Evolutionary conservation across 2,888 invertebrate species (phyloP), one percentile per base, ranked within the genome.

Genomic region (Eupithecia abbreviata): DNA sequence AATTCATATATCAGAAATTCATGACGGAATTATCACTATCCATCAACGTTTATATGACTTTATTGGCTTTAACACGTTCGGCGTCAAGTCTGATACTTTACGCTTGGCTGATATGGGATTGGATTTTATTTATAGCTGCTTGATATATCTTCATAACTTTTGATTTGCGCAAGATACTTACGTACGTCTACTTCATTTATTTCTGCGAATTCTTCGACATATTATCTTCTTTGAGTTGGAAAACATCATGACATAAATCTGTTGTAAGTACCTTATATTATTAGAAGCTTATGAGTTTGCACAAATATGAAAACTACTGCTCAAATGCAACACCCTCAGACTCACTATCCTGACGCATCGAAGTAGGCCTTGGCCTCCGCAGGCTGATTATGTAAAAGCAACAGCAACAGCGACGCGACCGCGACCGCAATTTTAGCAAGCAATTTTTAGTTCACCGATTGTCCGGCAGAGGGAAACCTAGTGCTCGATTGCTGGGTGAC

Each of bases 1-100:
- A 75, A 68, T 77, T 80, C 45, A 80, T 80, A 80, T 80, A 82
- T 78, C 72, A 75, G 67, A 78, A 75, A 80, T 81, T 78, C 73
- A 80, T 81, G 80, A 80, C 77, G 77, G 74, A 77, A 78, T 81
- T 79, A 81, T 75, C 67, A 75, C 78, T 74, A 80, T 80, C 79
- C 80, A 81, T 80, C 81, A 80, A 74, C 74, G 72, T 74, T 82
- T 81, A 80, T 75, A 81, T 77, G 78, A 79, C 78, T 80, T 62
- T 81, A 81, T 80, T 80, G 78, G 77, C 74, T 73, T 79, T 78
- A 76, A 75, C 80, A 79, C 76, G 79, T 80, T 77, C 77, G 74
- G 75, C 76, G 76, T 81, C 78, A 71, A 69, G 68, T 77, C 42
- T 58, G 65, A 74, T 81, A 70, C 74, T 80, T 80, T 77, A 76